These are phyloP conservation scores for Callocephalon fimbriatum DNA, from an alignment of 2,113 vertebrate genomes.

Conservation along the genomic window DNA sequence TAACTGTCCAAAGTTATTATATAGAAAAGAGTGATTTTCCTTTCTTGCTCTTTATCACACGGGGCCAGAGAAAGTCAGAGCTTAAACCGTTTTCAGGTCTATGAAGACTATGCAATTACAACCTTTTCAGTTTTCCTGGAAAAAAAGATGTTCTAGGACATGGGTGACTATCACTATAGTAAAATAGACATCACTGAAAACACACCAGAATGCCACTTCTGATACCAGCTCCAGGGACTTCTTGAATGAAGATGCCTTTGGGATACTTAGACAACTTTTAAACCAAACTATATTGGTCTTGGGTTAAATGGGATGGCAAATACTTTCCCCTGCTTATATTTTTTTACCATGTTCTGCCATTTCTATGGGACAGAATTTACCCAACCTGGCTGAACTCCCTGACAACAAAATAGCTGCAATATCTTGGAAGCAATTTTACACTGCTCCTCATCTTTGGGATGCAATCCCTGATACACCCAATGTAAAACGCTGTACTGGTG, in stretches of 20 bases:
- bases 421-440: neutral
- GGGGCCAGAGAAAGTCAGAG: neutral
- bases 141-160: neutral
- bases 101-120: fast-evolving
- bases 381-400: neutral
- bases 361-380: neutral
- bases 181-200: neutral
- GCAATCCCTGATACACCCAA: neutral
- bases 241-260: neutral
- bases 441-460: neutral
- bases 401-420: neutral
- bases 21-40: neutral
- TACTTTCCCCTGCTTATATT: neutral
- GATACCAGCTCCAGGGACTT: neutral
- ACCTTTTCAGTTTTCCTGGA: neutral
- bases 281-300: neutral
- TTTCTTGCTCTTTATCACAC: neutral
- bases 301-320: neutral
- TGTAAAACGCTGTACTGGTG: neutral
- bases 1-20: neutral
- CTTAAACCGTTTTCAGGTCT: neutral
- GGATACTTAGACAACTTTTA: neutral
- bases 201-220: neutral
- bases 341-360: neutral
- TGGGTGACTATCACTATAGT: neutral